phyloP scores from a whole-genome alignment of 2,888 invertebrate genomes.

The Thumatha senex region DNA sequence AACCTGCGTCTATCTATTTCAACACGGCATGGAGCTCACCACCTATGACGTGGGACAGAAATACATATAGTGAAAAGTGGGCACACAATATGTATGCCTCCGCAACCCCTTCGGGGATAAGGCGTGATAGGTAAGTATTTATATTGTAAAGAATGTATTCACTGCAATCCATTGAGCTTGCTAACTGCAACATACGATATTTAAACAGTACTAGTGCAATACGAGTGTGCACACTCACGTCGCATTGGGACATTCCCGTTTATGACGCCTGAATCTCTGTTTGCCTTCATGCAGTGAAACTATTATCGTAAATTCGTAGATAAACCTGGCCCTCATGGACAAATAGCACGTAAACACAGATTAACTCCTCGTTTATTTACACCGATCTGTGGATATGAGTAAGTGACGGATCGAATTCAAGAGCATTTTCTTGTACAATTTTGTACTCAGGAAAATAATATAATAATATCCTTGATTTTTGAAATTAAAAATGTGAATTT shows the following conservation, averaged over 20 bases:
- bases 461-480: no score
- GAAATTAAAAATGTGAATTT: no score
- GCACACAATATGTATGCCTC: no score
- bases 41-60: no score
- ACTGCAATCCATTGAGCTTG: background rate
- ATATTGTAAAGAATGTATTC: background rate
- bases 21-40: no score
- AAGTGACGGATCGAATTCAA: background rate
- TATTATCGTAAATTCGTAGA: conserved; percentile 8
- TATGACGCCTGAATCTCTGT: conserved; percentile 8
- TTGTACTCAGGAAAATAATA: no score
- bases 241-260: conserved; percentile 4
- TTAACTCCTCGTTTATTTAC: background rate
- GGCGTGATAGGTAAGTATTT: no score
- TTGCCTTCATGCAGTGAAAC: conserved; percentile 6
- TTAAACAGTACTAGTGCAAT: conserved; percentile 7
- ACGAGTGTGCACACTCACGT: conserved; percentile 4
- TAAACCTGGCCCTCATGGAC: conserved; percentile 4
- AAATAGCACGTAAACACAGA: conserved; percentile 3
- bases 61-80: no score
- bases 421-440: no score
- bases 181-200: background rate
- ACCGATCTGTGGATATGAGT: background rate
- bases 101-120: no score
- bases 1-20: no score